Percentiles rank a stretch among this genome's conserved stretches.
These are phyloP conservation scores for Salvelinus namaycush DNA, from an alignment of 2,113 vertebrate genomes.

Conservation along the genomic window DNA sequence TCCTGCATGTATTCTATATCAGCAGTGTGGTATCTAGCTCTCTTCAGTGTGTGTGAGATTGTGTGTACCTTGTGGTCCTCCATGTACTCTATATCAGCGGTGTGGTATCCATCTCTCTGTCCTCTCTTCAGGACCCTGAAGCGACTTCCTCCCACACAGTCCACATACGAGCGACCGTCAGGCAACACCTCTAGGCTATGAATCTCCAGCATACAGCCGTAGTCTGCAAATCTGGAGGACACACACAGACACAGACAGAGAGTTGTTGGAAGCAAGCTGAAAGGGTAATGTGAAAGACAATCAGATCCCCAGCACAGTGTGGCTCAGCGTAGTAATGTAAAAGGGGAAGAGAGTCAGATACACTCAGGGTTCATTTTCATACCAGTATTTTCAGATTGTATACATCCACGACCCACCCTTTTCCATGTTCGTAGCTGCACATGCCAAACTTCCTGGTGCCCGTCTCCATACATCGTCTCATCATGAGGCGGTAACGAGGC, in stretches of 20 bases:
- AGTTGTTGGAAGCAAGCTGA: too few relatives aligned
- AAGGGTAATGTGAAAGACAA: too few relatives aligned
- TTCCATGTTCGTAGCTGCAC: slow-evolving; percentile 86
- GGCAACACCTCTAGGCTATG: slow-evolving; percentile 76
- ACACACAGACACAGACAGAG: neutral
- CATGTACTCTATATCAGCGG: too few relatives aligned
- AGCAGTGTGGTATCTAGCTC: too few relatives aligned
- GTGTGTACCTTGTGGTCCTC: slow-evolving; percentile 31
- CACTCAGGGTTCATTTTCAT: too few relatives aligned
- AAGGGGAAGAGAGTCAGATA: too few relatives aligned
- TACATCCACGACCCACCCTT: slow-evolving; percentile 70
- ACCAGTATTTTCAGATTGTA: too few relatives aligned
- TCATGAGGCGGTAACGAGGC: slow-evolving; percentile 90
- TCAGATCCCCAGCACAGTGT: too few relatives aligned
- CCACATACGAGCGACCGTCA: slow-evolving; percentile 83
- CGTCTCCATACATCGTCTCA: slow-evolving; percentile 88
- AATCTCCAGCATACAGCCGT: slow-evolving; percentile 87
- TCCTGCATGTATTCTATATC: slow-evolving; percentile 57
- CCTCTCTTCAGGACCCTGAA: slow-evolving; percentile 82
- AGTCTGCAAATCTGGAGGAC: slow-evolving; percentile 82
- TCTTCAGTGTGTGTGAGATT: too few relatives aligned
- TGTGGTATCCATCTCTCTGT: slow-evolving; percentile 83
- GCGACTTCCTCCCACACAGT: slow-evolving; percentile 79
- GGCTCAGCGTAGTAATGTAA: too few relatives aligned
- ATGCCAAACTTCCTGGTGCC: slow-evolving; percentile 91